Conservation (phyloP, 2,797 vertebrate species). For the Hybognathus amarus region DNA sequence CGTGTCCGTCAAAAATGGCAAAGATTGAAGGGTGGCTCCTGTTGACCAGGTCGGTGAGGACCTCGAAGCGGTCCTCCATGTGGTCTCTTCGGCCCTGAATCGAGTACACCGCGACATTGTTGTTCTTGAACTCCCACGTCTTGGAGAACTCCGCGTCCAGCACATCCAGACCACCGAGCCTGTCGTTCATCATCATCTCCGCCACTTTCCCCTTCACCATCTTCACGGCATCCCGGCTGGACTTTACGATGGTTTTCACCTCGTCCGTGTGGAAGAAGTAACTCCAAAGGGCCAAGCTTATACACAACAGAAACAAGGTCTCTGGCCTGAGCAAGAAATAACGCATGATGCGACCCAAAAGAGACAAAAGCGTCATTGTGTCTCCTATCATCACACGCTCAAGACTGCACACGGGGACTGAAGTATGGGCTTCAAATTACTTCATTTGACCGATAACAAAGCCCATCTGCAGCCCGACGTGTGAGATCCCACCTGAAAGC, state of each 20-base stretch:
- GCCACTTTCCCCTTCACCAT: constrained; percentile 99
- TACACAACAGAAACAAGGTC: constrained; percentile 96
- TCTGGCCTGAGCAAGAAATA: constrained; percentile 99
- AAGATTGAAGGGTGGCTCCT: constrained; percentile 97
- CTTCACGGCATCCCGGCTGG: constrained; percentile 98
- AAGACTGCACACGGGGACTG: constrained; percentile 47
- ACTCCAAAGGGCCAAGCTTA: constrained; percentile 98
- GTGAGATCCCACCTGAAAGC: background rate
- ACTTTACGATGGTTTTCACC: constrained; percentile 99
- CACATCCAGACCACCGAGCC: constrained; percentile 90
- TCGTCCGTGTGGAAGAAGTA: constrained; percentile 99
- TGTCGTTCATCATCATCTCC: constrained; percentile 98
- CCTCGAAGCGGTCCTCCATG: constrained; percentile 98
- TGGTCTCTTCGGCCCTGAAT: constrained; percentile 98
- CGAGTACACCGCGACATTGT: constrained; percentile 97
- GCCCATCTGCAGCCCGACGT: constrained; percentile 23
- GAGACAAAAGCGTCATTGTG: constrained; percentile 99
- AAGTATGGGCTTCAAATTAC: constrained; percentile 50
- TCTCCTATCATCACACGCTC: constrained; percentile 88
- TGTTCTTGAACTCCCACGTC: constrained; percentile 97
- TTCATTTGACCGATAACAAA: constrained; percentile 27
- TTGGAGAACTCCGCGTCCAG: constrained; percentile 97
- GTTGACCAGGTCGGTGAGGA: constrained; percentile 92
- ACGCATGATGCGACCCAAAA: constrained; percentile 99
- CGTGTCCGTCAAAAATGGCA: constrained; percentile 97